A percentile compares a stretch with the other conserved stretches of the same genome.
These are phyloP conservation scores for Betta splendens DNA, from an alignment of 2,797 vertebrate species.

Conservation along the genomic window DNA sequence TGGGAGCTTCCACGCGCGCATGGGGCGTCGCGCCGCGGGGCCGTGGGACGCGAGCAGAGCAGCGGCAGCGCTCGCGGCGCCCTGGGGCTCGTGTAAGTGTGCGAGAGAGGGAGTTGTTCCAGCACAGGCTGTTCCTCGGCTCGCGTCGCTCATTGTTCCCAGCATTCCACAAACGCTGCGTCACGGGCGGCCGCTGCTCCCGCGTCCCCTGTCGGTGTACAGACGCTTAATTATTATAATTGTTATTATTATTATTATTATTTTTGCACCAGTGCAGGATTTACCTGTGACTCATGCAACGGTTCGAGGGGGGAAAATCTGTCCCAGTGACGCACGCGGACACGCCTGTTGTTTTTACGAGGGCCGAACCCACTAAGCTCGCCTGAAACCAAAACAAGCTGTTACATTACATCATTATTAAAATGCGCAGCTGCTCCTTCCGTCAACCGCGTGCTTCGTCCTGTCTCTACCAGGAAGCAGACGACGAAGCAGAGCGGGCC, in stretches of 20 bases:
- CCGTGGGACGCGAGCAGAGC: too few relatives aligned
- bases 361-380: conserved; percentile 25
- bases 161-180: conserved; percentile 58
- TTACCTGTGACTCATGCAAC: conserved; percentile 36
- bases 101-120: conserved; percentile 18
- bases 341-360: conserved; percentile 37
- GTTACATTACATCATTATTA: conserved; percentile 32
- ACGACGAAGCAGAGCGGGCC: conserved; percentile 79
- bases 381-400: neutral
- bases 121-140: conserved; percentile 53
- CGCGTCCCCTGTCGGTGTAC: conserved; percentile 5
- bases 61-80: too few relatives aligned
- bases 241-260: neutral
- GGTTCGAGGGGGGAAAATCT: neutral
- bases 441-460: conserved; percentile 2
- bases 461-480: conserved; percentile 64
- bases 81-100: conserved; percentile 33
- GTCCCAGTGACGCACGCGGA: conserved; percentile 45
- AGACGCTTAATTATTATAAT: neutral
- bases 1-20: neutral
- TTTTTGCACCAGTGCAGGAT: conserved; percentile 26
- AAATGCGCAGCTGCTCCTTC: conserved; percentile 1
- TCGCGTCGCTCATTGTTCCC: conserved; percentile 45
- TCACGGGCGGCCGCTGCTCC: conserved; percentile 6
- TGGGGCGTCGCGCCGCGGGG: too few relatives aligned